Percentiles rank a stretch among this genome's conserved stretches.
These are phyloP conservation scores for Doryteuthis pealeii DNA, from an alignment of 1,140 invertebrate species.

Conservation along the genomic window DNA sequence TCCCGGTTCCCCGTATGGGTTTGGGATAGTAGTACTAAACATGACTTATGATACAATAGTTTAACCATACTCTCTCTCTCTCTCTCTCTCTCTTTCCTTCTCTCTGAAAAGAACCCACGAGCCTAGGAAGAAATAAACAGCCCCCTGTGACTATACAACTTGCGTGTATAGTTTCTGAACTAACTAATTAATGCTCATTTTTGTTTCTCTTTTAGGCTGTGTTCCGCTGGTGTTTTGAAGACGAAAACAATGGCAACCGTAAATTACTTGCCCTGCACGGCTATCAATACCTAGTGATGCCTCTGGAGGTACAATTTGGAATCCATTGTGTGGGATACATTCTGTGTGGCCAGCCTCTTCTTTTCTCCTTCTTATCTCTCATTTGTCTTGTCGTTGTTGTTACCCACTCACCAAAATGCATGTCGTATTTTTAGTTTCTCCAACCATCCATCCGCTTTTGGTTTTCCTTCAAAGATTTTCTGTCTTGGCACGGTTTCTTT, in stretches of 20 bases:
- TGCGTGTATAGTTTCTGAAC: no score
- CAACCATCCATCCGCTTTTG: slow-evolving; percentile 12
- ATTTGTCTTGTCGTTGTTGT: not conserved
- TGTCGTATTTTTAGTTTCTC: not conserved
- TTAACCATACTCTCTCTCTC: no score
- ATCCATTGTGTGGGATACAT: no score
- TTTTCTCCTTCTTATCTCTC: not conserved
- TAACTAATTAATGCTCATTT: no score
- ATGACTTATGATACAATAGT: no score
- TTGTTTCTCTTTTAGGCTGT: slow-evolving; percentile 28
- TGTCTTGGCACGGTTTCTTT: not conserved
- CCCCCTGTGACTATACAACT: no score
- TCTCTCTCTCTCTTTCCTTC: not conserved
- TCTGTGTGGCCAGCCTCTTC: not conserved
- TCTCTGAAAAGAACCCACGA: no score
- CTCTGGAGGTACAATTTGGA: slow-evolving; percentile 21
- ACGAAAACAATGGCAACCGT: slow-evolving; percentile 30
- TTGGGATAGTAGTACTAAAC: no score
- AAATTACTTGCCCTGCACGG: slow-evolving; percentile 40
- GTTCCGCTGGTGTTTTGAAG: slow-evolving; percentile 36
- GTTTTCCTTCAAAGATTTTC: not conserved
- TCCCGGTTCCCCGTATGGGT: no score
- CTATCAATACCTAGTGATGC: slow-evolving; percentile 32
- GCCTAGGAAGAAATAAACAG: no score
- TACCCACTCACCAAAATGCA: not conserved